phyloP scores from a whole-genome alignment of 1,140 invertebrate species.

The Drosophila novamexicana region DNA sequence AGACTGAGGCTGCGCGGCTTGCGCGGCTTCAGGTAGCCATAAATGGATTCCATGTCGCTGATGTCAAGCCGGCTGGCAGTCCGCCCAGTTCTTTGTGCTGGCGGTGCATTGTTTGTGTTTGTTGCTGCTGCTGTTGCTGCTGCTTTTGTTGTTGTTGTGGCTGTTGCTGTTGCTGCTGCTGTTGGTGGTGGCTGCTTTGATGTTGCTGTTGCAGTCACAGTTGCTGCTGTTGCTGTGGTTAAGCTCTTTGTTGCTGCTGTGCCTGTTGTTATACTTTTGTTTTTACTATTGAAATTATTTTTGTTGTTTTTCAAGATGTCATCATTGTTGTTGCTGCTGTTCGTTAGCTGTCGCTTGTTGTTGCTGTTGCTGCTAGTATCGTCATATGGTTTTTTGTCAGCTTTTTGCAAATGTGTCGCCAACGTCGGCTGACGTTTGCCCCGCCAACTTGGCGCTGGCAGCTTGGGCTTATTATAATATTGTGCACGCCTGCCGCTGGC shows the following conservation, averaged over 20 bases:
- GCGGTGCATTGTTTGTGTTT: constrained; percentile 61
- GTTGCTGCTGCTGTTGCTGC: constrained; percentile 44
- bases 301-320: constrained; percentile 52
- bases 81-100: constrained; percentile 62
- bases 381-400: constrained; percentile 80
- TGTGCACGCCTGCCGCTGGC: constrained; percentile 15
- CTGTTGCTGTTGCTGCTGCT: constrained; percentile 30
- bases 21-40: constrained; percentile 83
- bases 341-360: constrained; percentile 75
- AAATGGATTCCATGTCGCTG: constrained; percentile 84
- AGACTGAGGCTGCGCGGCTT: constrained; percentile 82
- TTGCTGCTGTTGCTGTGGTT: constrained; percentile 47
- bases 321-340: constrained; percentile 72
- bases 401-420: constrained; percentile 49
- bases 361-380: constrained; percentile 60
- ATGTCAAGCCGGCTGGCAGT: constrained; percentile 80
- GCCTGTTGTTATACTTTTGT: constrained; percentile 63
- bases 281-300: constrained; percentile 74
- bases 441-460: constrained; percentile 77
- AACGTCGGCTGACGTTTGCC: constrained; percentile 54
- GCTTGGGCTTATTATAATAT: constrained; percentile 40
- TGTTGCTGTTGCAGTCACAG: constrained; percentile 27
- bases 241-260: constrained; percentile 50
- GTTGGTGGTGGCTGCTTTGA: constrained; percentile 32
- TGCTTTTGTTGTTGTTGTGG: constrained; percentile 26